A percentile compares a stretch with the other conserved stretches of the same genome.
These are phyloP conservation scores for Formicarius rufipectus DNA, from an alignment of 2,113 vertebrate species.

Conservation along the genomic window DNA sequence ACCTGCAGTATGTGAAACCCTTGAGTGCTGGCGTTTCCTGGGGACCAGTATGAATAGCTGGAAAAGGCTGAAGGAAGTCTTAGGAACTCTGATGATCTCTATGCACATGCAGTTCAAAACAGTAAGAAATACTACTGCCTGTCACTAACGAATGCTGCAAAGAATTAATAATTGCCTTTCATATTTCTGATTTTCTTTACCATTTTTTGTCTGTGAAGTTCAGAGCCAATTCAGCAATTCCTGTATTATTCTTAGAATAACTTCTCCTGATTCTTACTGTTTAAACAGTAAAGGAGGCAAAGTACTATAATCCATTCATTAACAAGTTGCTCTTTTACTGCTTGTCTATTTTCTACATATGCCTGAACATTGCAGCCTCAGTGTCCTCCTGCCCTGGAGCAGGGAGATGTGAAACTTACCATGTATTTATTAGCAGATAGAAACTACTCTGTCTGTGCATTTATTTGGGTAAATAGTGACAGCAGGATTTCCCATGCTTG, in stretches of 20 bases:
- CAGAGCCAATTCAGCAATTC: neutral
- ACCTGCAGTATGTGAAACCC: neutral
- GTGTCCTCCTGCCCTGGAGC: neutral
- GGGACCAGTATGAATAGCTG: neutral
- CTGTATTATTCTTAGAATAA: neutral
- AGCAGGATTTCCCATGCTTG: neutral
- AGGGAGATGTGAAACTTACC: neutral
- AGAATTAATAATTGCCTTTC: neutral
- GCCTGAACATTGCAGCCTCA: neutral
- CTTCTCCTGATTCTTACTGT: neutral
- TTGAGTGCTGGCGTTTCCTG: neutral
- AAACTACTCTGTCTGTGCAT: neutral
- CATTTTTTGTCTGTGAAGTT: neutral
- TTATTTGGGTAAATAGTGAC: neutral
- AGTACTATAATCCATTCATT: neutral
- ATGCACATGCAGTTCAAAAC: neutral
- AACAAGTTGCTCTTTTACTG: neutral
- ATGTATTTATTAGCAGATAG: neutral
- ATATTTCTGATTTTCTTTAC: neutral
- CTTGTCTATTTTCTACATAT: neutral
- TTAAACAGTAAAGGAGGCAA: neutral
- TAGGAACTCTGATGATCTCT: neutral
- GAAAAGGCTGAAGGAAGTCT: neutral
- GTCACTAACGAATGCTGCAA: neutral
- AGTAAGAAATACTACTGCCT: neutral